These are phyloP conservation scores for Cremastinae sp. DNA, from an alignment of 2,888 invertebrate species.

Conservation along the genomic window DNA sequence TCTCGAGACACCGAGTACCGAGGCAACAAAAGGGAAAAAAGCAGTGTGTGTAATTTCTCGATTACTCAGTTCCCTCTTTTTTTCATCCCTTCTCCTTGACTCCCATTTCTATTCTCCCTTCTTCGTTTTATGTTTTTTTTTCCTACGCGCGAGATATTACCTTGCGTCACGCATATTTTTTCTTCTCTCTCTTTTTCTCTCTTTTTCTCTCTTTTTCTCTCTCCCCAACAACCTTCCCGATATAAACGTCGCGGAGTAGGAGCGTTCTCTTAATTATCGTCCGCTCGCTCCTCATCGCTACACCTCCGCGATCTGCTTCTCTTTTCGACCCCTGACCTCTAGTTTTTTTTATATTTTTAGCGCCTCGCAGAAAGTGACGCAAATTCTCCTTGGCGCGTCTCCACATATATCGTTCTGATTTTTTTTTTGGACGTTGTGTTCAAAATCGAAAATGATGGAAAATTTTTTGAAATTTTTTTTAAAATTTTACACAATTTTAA, in stretches of 20 bases:
- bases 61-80: conserved; percentile 36
- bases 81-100: not conserved
- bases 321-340: conserved; percentile 20
- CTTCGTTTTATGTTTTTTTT: conserved; percentile 4
- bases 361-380: conserved; percentile 1
- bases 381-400: too few relatives aligned
- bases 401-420: too few relatives aligned
- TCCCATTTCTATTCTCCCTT: conserved; percentile 13
- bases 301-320: conserved; percentile 38
- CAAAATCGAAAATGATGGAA: too few relatives aligned
- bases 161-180: conserved; percentile 54
- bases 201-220: conserved; percentile 1
- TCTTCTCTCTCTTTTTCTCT: conserved; percentile 1
- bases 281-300: conserved; percentile 19
- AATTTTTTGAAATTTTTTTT: too few relatives aligned
- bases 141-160: conserved; percentile 35
- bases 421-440: too few relatives aligned
- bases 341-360: conserved; percentile 17
- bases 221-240: not conserved
- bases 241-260: too few relatives aligned
- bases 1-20: too few relatives aligned
- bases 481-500: too few relatives aligned
- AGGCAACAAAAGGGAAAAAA: too few relatives aligned
- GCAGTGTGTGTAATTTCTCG: conserved; percentile 36
- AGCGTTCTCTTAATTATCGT: too few relatives aligned